phyloP scores from a whole-genome alignment of 1,140 invertebrate species.

The Parapsyche elsis region DNA sequence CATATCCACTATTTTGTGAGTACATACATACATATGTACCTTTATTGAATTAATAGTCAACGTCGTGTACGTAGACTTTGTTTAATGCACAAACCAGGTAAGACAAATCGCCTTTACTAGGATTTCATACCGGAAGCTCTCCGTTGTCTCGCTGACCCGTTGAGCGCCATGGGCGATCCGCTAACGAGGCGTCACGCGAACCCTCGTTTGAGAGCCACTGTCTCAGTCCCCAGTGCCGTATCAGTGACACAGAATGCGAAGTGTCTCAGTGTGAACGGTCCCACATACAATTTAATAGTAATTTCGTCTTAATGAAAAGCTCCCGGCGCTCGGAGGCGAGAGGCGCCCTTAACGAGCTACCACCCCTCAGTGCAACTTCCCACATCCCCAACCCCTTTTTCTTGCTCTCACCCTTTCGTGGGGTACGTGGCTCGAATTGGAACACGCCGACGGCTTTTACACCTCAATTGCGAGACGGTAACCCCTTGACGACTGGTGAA shows the following conservation, averaged over 20 bases:
- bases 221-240: background rate
- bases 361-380: background rate
- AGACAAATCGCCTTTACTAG: no score
- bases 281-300: slow-evolving; percentile 44
- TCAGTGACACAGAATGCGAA: slow-evolving; percentile 26
- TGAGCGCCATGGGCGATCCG: no score
- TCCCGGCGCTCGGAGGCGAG: slow-evolving; percentile 10
- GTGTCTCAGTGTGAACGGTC: slow-evolving; percentile 23
- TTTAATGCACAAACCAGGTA: no score
- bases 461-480: slow-evolving; percentile 13
- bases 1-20: no score
- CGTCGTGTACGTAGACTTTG: no score
- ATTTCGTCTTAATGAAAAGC: slow-evolving; percentile 46
- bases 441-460: slow-evolving; percentile 13
- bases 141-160: no score
- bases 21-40: no score
- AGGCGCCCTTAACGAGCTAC: slow-evolving; percentile 26
- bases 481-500: no score
- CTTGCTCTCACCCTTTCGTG: background rate
- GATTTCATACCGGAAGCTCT: no score
- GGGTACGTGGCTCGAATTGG: slow-evolving; percentile 3
- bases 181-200: background rate
- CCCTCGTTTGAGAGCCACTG: slow-evolving; percentile 7
- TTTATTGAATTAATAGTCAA: no score
- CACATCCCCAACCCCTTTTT: background rate